Evolutionary conservation across 1,140 invertebrate species (phyloP).

Genomic region (Calliphora vicina): DNA sequence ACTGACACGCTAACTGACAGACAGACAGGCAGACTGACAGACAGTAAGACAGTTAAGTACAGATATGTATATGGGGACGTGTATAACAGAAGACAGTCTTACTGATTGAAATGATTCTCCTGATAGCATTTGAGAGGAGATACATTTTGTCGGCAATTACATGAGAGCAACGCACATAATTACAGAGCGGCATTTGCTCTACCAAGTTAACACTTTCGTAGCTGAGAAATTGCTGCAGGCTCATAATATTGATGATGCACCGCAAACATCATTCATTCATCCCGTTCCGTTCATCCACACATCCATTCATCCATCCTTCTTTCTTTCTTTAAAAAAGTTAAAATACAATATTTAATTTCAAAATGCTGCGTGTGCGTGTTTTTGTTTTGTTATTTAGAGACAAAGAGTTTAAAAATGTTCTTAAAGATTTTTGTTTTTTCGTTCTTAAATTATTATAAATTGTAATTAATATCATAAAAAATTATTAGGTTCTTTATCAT

Average conservation of each 20-base stretch:
- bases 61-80: too few species aligned
- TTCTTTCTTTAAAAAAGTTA: neutral
- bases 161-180: slow-evolving; percentile 47
- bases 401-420: neutral
- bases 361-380: neutral
- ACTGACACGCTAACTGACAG: neutral
- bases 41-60: too few species aligned
- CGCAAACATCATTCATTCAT: neutral
- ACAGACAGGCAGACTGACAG: neutral
- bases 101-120: neutral
- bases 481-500: neutral
- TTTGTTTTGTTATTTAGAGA: neutral
- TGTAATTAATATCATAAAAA: slow-evolving; percentile 19
- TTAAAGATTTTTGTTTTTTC: neutral
- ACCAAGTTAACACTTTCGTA: slow-evolving; percentile 64
- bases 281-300: neutral
- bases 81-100: neutral
- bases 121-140: slow-evolving; percentile 12
- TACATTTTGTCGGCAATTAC: slow-evolving; percentile 40
- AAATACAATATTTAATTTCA: neutral
- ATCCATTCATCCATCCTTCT: neutral
- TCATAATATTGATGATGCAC: slow-evolving; percentile 59
- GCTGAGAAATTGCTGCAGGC: slow-evolving; percentile 59
- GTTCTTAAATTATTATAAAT: neutral
- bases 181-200: slow-evolving; percentile 60